A percentile compares a stretch with the other conserved stretches of the same genome.
These are phyloP conservation scores for Cavia aperea DNA, from an alignment of 2,113 vertebrate species.

Conservation along the genomic window DNA sequence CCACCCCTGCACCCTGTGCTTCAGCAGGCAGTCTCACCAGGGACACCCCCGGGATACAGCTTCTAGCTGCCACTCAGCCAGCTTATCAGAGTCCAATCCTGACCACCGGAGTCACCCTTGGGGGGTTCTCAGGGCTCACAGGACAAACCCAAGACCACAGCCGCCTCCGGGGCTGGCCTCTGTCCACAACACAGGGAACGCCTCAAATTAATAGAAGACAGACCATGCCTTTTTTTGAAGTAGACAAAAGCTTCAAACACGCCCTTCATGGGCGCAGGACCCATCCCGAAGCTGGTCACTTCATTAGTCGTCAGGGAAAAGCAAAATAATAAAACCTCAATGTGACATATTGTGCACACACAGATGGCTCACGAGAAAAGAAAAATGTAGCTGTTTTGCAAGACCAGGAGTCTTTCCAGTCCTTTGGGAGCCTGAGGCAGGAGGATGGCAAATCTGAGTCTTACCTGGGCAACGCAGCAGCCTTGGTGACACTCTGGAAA, in stretches of 20 bases:
- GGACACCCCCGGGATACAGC: neutral
- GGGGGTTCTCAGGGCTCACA: neutral
- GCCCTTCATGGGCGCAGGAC: neutral
- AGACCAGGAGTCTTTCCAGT: neutral
- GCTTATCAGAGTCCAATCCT: neutral
- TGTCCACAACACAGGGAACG: neutral
- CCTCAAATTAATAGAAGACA: neutral
- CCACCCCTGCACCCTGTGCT: neutral
- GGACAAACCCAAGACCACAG: neutral
- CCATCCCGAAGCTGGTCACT: neutral
- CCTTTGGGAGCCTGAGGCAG: neutral
- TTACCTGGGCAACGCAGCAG: neutral
- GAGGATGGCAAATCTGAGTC: neutral
- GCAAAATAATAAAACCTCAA: conserved; percentile 1
- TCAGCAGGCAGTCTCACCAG: neutral
- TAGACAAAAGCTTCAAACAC: neutral
- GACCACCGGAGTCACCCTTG: neutral
- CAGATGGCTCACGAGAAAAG: neutral
- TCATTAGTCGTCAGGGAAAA: conserved; percentile 35
- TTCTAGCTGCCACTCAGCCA: neutral
- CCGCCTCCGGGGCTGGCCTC: neutral
- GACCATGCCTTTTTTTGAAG: neutral
- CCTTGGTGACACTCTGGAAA: neutral
- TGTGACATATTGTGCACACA: neutral
- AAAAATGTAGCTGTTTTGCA: neutral